Percentiles rank a stretch among this genome's conserved stretches.
These are phyloP conservation scores for Rhineura floridana DNA, from an alignment of 2,113 vertebrate genomes.

Conservation along the genomic window DNA sequence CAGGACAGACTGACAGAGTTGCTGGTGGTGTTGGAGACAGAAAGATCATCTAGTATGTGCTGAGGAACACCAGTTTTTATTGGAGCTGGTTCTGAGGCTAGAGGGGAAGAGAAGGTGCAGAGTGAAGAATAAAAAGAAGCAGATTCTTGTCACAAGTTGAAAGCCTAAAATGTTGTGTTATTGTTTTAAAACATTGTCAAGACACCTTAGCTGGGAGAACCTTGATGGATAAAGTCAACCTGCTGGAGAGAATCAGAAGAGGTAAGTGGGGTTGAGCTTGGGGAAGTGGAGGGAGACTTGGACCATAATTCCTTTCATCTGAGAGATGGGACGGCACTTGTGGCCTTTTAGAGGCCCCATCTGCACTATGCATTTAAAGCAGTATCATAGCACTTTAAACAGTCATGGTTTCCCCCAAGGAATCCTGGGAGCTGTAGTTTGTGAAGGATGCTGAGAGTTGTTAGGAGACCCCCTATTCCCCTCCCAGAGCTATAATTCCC, in stretches of 20 bases:
- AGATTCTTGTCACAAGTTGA: not conserved
- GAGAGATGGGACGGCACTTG: no score
- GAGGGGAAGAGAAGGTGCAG: not conserved
- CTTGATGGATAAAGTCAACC: not conserved
- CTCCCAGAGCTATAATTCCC: no score
- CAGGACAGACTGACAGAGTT: slow-evolving; percentile 61
- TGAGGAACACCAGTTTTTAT: not conserved
- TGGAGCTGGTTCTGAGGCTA: not conserved
- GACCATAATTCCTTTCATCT: no score
- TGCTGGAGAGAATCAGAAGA: not conserved
- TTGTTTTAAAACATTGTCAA: not conserved
- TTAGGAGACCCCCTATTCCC: no score
- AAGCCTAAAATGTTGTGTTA: not conserved
- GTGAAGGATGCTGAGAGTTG: no score
- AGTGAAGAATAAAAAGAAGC: not conserved
- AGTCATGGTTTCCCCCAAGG: no score
- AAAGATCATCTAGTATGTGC: slow-evolving; percentile 54
- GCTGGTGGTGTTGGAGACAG: not conserved
- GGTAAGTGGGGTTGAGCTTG: not conserved
- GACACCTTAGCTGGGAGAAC: not conserved
- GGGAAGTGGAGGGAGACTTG: not conserved
- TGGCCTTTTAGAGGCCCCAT: no score
- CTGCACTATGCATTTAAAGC: no score
- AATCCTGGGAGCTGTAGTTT: no score
- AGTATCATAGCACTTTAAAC: no score